phyloP scores from a whole-genome alignment of 1,140 invertebrate genomes.

The Luehdorfia chinensis region DNA sequence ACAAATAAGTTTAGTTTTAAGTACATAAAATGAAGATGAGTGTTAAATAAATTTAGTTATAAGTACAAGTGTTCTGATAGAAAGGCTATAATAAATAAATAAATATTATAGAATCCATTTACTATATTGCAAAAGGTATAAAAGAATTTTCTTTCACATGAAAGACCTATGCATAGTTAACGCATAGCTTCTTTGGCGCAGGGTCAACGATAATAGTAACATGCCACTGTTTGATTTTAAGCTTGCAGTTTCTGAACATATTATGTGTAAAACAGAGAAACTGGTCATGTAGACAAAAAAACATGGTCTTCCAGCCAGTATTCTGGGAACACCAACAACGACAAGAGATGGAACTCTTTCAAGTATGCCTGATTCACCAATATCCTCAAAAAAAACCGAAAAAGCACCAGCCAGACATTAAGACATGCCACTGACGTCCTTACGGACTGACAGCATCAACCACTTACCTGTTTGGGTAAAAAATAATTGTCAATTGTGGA shows the following conservation, averaged over 20 bases:
- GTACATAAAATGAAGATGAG: too few species aligned
- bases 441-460: constrained; percentile 13
- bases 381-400: constrained; percentile 14
- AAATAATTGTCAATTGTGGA: constrained; percentile 13
- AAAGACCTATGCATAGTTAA: constrained; percentile 14
- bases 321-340: constrained; percentile 18
- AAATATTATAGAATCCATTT: constrained; percentile 29
- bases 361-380: constrained; percentile 9
- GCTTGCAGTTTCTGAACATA: constrained; percentile 19
- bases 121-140: constrained; percentile 27
- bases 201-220: constrained; percentile 1
- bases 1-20: too few species aligned
- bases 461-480: constrained; percentile 20
- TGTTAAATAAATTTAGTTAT: too few species aligned
- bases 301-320: constrained; percentile 18
- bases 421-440: constrained; percentile 17
- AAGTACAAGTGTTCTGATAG: too few species aligned
- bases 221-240: constrained; percentile 25
- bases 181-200: constrained; percentile 9
- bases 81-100: too few species aligned
- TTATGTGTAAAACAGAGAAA: constrained; percentile 11
- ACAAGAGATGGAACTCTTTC: constrained; percentile 13
- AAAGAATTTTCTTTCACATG: constrained; percentile 25
- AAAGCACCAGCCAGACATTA: constrained; percentile 11
- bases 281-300: constrained; percentile 12